Percentiles rank a stretch among this genome's conserved stretches.
Conservation (phyloP, 2,797 vertebrate species). For the Dendrocincla tyrannina region DNA sequence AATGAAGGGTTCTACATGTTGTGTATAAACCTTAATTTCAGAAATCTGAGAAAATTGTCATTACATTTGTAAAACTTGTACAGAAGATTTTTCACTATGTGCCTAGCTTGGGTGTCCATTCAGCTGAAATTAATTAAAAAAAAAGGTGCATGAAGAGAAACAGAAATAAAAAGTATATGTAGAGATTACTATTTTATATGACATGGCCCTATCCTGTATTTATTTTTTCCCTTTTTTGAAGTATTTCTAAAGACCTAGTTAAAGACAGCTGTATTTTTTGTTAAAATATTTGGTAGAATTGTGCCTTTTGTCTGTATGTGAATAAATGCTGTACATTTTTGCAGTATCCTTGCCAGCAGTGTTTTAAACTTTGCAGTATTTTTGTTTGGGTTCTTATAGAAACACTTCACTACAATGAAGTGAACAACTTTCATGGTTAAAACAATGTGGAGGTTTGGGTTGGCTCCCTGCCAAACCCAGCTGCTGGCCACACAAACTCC, state of each 20-base stretch:
- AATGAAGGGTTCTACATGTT: constrained; percentile 73
- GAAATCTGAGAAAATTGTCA: constrained; percentile 52
- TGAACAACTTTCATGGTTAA: background rate
- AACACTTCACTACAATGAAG: background rate
- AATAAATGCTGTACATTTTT: constrained; percentile 89
- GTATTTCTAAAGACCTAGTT: constrained; percentile 86
- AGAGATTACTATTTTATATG: constrained; percentile 87
- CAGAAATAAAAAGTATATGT: constrained; percentile 80
- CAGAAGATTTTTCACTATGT: constrained; percentile 83
- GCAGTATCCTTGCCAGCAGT: constrained; percentile 67
- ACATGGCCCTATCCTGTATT: constrained; percentile 83
- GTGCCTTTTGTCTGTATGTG: constrained; percentile 87
- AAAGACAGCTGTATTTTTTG: constrained; percentile 86
- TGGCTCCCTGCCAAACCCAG: no score
- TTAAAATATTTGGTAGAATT: constrained; percentile 84
- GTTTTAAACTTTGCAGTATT: background rate
- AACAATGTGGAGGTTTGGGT: background rate
- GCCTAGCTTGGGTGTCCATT: constrained; percentile 84
- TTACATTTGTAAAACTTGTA: constrained; percentile 80
- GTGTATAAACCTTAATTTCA: constrained; percentile 70
- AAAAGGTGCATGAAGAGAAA: constrained; percentile 82
- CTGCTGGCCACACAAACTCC: no score
- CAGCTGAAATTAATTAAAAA: constrained; percentile 75
- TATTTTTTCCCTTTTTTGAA: constrained; percentile 82
- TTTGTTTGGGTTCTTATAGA: background rate